phyloP scores from a whole-genome alignment of 2,888 invertebrate genomes.

The Synanthedon tipuliformis region DNA sequence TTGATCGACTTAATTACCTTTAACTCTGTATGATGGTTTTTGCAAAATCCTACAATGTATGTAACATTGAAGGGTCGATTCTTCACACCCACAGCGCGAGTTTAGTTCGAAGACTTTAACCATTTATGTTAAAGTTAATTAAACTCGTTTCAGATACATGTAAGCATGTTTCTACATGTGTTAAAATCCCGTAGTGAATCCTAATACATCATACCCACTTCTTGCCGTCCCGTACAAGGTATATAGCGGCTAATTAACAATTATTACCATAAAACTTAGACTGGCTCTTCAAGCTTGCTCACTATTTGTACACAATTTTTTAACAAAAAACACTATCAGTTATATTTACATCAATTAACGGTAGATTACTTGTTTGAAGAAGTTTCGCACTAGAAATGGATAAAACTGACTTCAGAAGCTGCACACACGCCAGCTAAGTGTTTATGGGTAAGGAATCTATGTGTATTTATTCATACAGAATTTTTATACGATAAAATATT shows the following conservation, averaged over 20 bases:
- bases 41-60: too few relatives aligned
- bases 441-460: too few relatives aligned
- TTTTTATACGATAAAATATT: too few relatives aligned
- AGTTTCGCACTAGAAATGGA: too few relatives aligned
- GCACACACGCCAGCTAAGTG: too few relatives aligned
- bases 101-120: neutral
- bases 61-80: too few relatives aligned
- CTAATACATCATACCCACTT: neutral
- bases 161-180: neutral
- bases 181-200: neutral
- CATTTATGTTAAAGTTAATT: slow-evolving; percentile 7
- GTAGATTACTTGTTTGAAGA: neutral
- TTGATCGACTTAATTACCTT: too few relatives aligned
- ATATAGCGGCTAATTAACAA: neutral
- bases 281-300: neutral
- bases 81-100: too few relatives aligned
- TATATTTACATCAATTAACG: neutral
- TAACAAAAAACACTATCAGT: neutral
- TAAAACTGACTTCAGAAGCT: too few relatives aligned
- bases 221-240: neutral
- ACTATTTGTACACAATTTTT: neutral
- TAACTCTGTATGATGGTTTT: too few relatives aligned
- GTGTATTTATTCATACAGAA: too few relatives aligned
- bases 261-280: neutral
- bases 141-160: slow-evolving; percentile 4